These are phyloP conservation scores for Lamproptera curius DNA, from an alignment of 2,888 invertebrate genomes.

Conservation along the genomic window DNA sequence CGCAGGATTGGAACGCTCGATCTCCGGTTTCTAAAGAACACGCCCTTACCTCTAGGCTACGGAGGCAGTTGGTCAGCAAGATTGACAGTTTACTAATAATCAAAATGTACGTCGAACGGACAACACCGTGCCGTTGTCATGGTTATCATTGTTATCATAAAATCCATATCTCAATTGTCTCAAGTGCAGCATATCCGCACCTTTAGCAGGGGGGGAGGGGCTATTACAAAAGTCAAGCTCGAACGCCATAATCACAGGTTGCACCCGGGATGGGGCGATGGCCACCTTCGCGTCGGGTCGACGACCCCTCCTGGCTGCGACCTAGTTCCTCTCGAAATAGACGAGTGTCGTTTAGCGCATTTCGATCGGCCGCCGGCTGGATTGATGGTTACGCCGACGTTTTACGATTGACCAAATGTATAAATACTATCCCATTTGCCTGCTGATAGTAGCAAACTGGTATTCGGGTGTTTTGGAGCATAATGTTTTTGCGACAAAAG, in stretches of 20 bases:
- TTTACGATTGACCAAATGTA: constrained; percentile 1
- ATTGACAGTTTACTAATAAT: too few relatives aligned
- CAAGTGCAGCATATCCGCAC: too few relatives aligned
- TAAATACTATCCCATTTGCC: not conserved
- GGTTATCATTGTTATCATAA: too few relatives aligned
- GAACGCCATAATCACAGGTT: constrained; percentile 19
- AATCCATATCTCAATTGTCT: too few relatives aligned
- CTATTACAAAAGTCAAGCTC: constrained; percentile 6
- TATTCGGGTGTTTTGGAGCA: not conserved
- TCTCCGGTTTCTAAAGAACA: too few relatives aligned
- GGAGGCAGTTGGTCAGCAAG: too few relatives aligned
- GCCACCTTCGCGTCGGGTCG: constrained; percentile 34
- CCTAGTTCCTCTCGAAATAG: constrained; percentile 36
- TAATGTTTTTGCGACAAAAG: too few relatives aligned
- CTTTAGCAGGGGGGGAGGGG: not conserved
- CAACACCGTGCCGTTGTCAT: too few relatives aligned
- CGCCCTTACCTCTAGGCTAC: too few relatives aligned
- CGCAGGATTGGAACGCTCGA: too few relatives aligned
- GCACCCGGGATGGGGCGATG: constrained; percentile 30
- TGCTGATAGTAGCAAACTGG: not conserved
- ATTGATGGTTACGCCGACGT: constrained; percentile 5
- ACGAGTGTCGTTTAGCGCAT: constrained; percentile 25
- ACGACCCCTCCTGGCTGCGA: constrained; percentile 33
- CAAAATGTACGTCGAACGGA: too few relatives aligned
- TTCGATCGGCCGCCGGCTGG: constrained; percentile 17